Evolutionary conservation across 1,140 invertebrate genomes (phyloP), one percentile per base, ranked within the genome.

Genomic region (Bombyx mori): DNA sequence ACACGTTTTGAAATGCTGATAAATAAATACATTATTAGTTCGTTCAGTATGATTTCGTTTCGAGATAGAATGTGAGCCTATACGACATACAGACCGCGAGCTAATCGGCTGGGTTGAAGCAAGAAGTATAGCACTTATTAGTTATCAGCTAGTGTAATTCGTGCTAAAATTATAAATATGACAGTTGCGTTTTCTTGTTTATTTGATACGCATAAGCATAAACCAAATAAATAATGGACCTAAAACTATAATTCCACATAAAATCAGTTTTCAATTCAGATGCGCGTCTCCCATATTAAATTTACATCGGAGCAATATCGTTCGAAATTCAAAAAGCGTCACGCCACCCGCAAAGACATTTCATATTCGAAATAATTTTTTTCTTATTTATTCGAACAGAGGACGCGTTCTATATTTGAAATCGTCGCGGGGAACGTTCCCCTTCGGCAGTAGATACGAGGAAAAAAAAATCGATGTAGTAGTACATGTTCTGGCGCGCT

Each of bases 341-440:
- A 51, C 54, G 54, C 54, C 80, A 86, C 83, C 82, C 81, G 82
- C 83, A 77, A 80, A 84, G 80, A 73, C 71, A 82, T 82, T 80
- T 71, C 71, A 67, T 69, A 77, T 77, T 73, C 72, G 67, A 73
- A 75, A 70, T 71, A 70, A 77, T 80, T 71, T 75, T 74, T 58
- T 77, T 69, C 60, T 68, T 61, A 70, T 71, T 77, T 66, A 52
- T 57, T 68, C 72, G 43, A 71, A 75, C 69, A 66, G 61, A 66
- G 66, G 69, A 65, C 58, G 65, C 67, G 79, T 81, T 82, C 81
- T 84, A 86, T 80, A 84, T 86, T 79, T 77, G 76, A 78, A 74
- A 63, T 56, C 78, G 60, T 79, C 73, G 81, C 83, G 83, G 81
- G 80, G 76, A 42, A 75, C 70, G 67, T 57, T 52, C 62, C 66